Base-by-base conservation (phyloP, 2,113 vertebrate species). In the Notothenia coriiceps region DNA sequence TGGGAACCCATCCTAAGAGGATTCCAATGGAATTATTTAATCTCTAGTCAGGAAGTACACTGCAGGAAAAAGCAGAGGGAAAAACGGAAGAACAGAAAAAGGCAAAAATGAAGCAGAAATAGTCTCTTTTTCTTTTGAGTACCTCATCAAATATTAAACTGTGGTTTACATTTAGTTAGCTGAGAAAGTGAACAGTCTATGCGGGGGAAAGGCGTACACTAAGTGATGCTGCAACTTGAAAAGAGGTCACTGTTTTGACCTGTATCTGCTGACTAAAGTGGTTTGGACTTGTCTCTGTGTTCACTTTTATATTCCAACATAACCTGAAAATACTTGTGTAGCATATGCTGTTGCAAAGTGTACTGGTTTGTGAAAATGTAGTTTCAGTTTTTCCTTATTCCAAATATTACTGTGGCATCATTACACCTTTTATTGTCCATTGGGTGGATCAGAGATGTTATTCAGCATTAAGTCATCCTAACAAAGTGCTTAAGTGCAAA, bases 11-110 rank as follows among this genome's bases (percentile, higher is more conserved):
- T 94, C 92, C 92, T 92, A 88, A 83, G 92, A 94, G 95, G 90
- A 94, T 94, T 94, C 91, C 88, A 94, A 93, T 90, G 88, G 92
- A 94, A 94, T 94, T 93, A 94, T 94, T 95, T 94, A 93, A 94
- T 92, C 91, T 94, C 92, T 92, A 93, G 89, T 92, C 92, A 94
- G 89, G 89, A 94, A 92, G 92, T 91, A 83, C 91, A 86, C 84
- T 83, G 89, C 84, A 88, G 91, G 89, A 93, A 92, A 88, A 87
- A 84, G 63, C 72, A 60, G 59, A 60, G 84, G 83, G 85, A 84
- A 79, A 80, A 82, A 76, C 65, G 82, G 59, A 93, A 87, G 83
- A 68, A 29, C 52, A 70, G 77, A 89, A 40, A 90, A 88, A 51
- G 64, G 79, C 59, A 69, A 67, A 86, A 87, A 82, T 77, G 59